phyloP scores from a whole-genome alignment of 2,888 invertebrate genomes.

The Hymenopus coronatus region DNA sequence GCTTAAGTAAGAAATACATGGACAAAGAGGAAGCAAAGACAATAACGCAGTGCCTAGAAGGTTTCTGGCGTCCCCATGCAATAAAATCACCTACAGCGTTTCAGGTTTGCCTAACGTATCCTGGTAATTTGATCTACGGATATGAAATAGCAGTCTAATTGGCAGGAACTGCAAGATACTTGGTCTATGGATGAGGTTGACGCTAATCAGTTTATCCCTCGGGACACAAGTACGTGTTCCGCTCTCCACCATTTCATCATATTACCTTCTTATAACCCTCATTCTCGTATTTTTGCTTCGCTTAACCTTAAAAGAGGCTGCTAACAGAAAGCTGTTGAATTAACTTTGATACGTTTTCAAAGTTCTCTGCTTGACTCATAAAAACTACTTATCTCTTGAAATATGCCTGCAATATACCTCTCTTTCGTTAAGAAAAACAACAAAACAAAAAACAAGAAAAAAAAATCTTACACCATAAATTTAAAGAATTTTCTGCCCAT shows the following conservation, averaged over 20 bases:
- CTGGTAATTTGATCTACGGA: background rate
- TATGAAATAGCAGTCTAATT: background rate
- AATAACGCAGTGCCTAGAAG: too few species aligned
- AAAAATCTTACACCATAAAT: too few species aligned
- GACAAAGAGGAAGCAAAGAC: too few species aligned
- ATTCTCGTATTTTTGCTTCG: background rate
- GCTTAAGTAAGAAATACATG: too few species aligned
- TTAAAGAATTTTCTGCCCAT: too few species aligned
- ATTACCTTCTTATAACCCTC: background rate
- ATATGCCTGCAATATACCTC: too few species aligned
- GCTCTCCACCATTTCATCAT: background rate
- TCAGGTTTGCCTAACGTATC: background rate
- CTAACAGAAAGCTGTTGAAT: background rate
- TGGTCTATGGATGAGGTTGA: background rate
- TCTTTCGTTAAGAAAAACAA: too few species aligned
- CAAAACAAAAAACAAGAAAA: too few species aligned
- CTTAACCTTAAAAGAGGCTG: background rate
- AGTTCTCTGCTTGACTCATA: background rate
- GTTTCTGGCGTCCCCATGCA: background rate
- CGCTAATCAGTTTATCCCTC: background rate
- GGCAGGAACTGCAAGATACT: background rate
- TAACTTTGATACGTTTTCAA: background rate
- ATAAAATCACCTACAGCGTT: background rate
- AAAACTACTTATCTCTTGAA: background rate
- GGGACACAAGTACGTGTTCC: background rate